phyloP scores from a whole-genome alignment of 2,797 vertebrate species.

The Schizopygopsis pylzovi region DNA sequence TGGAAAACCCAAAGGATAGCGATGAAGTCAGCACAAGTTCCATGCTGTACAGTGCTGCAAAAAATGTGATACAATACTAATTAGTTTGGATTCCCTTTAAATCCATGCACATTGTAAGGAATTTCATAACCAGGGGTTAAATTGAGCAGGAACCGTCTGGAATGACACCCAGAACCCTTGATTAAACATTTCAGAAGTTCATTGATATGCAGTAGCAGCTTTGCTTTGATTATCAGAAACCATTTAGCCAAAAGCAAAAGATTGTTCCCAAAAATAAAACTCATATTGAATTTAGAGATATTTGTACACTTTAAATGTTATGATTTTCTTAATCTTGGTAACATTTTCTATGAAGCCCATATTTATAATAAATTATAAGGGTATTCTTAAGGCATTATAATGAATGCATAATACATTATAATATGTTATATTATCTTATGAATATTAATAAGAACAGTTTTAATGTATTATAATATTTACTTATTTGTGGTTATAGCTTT shows the following conservation, averaged over 20 bases:
- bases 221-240: not conserved
- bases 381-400: no score
- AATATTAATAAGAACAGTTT: no score
- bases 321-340: not conserved
- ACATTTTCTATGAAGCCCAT: no score
- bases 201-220: not conserved
- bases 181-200: not conserved
- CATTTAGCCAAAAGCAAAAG: not conserved
- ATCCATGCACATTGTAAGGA: not conserved
- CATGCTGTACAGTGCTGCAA: not conserved
- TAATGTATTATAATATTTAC: no score
- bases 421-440: no score
- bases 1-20: constrained; percentile 22
- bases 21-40: not conserved
- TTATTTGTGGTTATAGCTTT: no score
- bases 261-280: not conserved
- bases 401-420: no score
- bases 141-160: not conserved
- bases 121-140: constrained; percentile 20
- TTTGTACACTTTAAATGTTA: not conserved
- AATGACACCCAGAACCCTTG: not conserved
- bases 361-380: no score
- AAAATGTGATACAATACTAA: constrained; percentile 1
- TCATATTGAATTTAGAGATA: not conserved
- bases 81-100: constrained; percentile 11